Percentiles rank a stretch among this genome's conserved stretches.
Evolutionary conservation across 2,113 vertebrate genomes (phyloP).

Genomic region (Procapra przewalskii): DNA sequence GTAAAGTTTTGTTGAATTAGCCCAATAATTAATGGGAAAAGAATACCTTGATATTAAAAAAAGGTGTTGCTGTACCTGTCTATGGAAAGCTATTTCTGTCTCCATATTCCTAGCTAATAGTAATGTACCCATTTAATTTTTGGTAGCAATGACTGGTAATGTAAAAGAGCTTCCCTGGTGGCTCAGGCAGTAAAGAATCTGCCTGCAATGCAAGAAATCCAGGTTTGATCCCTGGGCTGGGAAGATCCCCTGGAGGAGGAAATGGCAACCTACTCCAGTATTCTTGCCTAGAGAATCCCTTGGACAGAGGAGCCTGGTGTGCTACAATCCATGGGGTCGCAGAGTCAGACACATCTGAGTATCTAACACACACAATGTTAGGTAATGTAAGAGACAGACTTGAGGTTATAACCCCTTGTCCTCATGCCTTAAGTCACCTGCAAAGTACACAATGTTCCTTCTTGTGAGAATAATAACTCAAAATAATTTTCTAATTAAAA

Average conservation of each 20-base stretch:
- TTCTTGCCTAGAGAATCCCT: not conserved
- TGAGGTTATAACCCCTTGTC: not conserved
- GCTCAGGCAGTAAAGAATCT: not conserved
- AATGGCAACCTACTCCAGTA: not conserved
- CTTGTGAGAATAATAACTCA: not conserved
- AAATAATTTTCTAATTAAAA: not conserved
- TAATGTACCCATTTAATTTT: not conserved
- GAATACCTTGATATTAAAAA: not conserved
- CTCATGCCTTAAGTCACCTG: slow-evolving; percentile 9
- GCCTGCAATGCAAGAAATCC: not conserved
- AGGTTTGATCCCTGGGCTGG: not conserved
- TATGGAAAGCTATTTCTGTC: not conserved
- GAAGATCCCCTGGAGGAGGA: not conserved
- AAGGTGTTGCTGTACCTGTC: not conserved
- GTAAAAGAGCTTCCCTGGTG: not conserved
- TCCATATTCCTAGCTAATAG: not conserved
- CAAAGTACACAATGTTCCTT: not conserved
- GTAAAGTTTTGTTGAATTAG: not conserved
- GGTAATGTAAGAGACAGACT: not conserved
- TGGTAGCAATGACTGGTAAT: not conserved
- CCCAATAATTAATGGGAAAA: not conserved
- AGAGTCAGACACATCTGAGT: not conserved
- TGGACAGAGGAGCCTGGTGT: not conserved
- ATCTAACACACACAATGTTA: not conserved
- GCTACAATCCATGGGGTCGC: not conserved